A percentile compares a stretch with the other conserved stretches of the same genome.
phyloP scores from a whole-genome alignment of 2,113 vertebrate genomes.

The Siphamia tubifer region DNA sequence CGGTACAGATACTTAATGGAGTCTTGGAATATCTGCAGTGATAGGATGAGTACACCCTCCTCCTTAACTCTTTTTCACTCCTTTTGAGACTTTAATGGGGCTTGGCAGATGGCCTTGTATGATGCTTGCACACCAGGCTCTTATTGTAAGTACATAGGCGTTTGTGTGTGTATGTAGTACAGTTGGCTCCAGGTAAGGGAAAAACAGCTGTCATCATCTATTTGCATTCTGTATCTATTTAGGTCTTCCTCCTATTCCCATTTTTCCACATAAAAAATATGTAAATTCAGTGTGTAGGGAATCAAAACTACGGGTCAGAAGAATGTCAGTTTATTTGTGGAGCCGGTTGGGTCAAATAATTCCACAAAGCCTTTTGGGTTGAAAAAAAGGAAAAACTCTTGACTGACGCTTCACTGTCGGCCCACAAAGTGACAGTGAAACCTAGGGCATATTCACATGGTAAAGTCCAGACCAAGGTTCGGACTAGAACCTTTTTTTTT shows the following conservation, averaged over 20 bases:
- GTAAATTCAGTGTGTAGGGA: too few relatives aligned
- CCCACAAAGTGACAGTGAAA: too few relatives aligned
- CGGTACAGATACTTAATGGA: not conserved
- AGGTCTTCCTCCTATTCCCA: not conserved
- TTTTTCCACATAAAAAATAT: too few relatives aligned
- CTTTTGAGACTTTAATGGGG: not conserved
- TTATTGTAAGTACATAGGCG: not conserved
- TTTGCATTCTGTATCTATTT: not conserved
- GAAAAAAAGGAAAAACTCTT: too few relatives aligned
- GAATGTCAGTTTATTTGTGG: too few relatives aligned
- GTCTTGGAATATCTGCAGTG: conserved; percentile 4
- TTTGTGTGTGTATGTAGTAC: not conserved
- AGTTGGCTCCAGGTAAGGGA: conserved; percentile 2
- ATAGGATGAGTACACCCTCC: not conserved
- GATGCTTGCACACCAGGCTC: conserved; percentile 4
- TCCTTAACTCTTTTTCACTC: not conserved
- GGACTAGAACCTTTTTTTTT: too few relatives aligned
- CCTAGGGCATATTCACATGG: too few relatives aligned
- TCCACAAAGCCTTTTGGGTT: too few relatives aligned
- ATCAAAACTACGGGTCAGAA: too few relatives aligned
- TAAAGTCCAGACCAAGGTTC: too few relatives aligned
- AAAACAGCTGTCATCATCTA: conserved; percentile 21
- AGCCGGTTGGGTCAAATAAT: too few relatives aligned
- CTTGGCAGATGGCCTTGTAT: conserved; percentile 24
- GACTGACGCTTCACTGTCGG: too few relatives aligned